These are phyloP conservation scores for Sphecodes monilicornis DNA, from an alignment of 2,888 invertebrate species.

Conservation along the genomic window DNA sequence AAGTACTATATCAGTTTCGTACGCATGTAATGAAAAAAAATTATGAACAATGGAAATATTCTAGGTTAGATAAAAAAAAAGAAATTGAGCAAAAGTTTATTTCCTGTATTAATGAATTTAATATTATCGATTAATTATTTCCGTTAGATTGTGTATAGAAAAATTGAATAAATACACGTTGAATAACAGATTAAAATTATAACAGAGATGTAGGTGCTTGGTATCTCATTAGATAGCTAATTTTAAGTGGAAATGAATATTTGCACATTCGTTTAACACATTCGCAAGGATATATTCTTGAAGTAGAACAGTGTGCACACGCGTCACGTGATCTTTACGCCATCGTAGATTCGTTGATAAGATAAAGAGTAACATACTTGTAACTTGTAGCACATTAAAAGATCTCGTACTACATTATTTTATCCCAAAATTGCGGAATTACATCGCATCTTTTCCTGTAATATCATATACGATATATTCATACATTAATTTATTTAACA, in stretches of 20 bases:
- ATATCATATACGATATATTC: too few relatives aligned
- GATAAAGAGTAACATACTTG: slow-evolving; percentile 25
- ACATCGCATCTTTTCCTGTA: too few relatives aligned
- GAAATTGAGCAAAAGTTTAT: too few relatives aligned
- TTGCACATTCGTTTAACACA: background rate
- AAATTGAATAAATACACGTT: too few relatives aligned
- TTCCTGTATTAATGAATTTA: too few relatives aligned
- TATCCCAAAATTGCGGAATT: background rate
- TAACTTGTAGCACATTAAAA: background rate
- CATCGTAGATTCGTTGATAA: slow-evolving; percentile 25
- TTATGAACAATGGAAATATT: too few relatives aligned
- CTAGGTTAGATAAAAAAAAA: too few relatives aligned
- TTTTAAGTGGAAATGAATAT: background rate
- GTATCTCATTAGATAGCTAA: background rate
- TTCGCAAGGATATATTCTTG: background rate
- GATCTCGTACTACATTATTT: background rate
- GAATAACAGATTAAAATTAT: background rate
- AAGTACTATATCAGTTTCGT: too few relatives aligned
- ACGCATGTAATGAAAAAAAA: too few relatives aligned
- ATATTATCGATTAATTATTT: too few relatives aligned
- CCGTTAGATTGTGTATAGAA: too few relatives aligned
- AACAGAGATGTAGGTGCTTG: background rate
- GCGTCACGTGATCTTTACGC: slow-evolving; percentile 22
- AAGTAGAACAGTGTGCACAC: background rate
- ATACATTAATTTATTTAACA: too few relatives aligned